These are phyloP conservation scores for Lithophane socia DNA, from an alignment of 2,888 invertebrate species.

Conservation along the genomic window DNA sequence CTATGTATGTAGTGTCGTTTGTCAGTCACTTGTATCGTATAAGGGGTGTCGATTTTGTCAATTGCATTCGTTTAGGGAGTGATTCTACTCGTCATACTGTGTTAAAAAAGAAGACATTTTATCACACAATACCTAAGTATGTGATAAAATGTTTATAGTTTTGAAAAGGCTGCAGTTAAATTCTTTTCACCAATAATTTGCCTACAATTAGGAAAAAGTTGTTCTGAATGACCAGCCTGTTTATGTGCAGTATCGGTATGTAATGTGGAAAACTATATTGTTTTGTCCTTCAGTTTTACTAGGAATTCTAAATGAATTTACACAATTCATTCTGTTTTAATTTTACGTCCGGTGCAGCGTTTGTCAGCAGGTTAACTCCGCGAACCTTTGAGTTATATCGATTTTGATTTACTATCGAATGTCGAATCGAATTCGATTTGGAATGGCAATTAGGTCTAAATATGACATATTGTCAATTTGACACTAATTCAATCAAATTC, in stretches of 20 bases:
- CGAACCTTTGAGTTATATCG: too few species aligned
- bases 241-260: too few species aligned
- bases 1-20: background rate
- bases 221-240: background rate
- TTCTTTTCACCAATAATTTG: background rate
- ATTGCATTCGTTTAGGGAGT: background rate
- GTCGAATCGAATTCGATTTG: too few species aligned
- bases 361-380: background rate
- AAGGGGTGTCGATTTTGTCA: background rate
- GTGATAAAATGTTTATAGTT: background rate
- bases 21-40: background rate
- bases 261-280: background rate
- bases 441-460: background rate
- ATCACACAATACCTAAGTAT: too few species aligned
- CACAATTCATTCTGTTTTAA: constrained; percentile 2
- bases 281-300: background rate
- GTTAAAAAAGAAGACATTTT: too few species aligned
- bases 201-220: background rate
- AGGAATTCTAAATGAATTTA: background rate
- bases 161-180: background rate
- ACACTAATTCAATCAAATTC: background rate
- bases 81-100: background rate
- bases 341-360: constrained; percentile 4
- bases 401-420: background rate
- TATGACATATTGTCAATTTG: background rate